phyloP scores from a whole-genome alignment of 2,797 vertebrate species.

The Liparis tanakae region DNA sequence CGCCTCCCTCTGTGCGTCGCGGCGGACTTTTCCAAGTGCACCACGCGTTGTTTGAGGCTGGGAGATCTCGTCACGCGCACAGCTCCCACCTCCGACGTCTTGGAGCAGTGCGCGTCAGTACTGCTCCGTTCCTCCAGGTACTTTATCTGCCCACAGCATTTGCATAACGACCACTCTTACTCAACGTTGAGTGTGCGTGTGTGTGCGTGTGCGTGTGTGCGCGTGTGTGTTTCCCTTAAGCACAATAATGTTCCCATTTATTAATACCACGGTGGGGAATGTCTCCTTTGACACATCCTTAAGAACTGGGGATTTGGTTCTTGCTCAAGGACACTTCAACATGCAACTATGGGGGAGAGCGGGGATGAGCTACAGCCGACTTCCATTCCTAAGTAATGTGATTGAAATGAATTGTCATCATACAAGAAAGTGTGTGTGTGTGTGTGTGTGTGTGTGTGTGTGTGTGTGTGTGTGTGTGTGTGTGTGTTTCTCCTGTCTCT shows the following conservation, averaged over 20 bases:
- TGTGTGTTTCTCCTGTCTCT: conserved; percentile 19
- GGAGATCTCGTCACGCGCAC: conserved; percentile 43
- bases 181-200: neutral
- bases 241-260: too few species aligned
- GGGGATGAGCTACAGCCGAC: too few species aligned
- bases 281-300: too few species aligned
- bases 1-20: conserved; percentile 9
- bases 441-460: neutral
- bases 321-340: too few species aligned
- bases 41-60: conserved; percentile 29
- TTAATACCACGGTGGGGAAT: too few species aligned
- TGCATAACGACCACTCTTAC: neutral
- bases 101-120: conserved; percentile 66
- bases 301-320: too few species aligned
- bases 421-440: neutral
- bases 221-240: neutral
- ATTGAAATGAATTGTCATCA: neutral
- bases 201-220: too few species aligned
- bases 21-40: conserved; percentile 50
- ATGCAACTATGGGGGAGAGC: too few species aligned
- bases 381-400: neutral
- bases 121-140: neutral
- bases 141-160: neutral
- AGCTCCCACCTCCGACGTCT: conserved; percentile 79
- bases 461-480: neutral